Percentiles rank a stretch among this genome's conserved stretches.
Conservation (phyloP, 2,797 vertebrate species). For the Enteromius radiatus region DNA sequence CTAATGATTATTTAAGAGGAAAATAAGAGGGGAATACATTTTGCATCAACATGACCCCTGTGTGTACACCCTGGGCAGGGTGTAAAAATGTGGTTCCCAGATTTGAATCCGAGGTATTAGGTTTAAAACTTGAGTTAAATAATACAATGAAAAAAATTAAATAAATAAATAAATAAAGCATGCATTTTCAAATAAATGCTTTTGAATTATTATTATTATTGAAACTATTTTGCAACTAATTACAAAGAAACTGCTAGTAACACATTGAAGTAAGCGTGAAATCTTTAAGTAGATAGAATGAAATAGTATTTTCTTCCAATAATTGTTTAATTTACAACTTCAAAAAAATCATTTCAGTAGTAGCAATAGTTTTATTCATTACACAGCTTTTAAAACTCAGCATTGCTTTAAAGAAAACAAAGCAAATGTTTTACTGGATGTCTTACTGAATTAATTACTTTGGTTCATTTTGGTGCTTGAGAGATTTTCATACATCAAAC, state of each 20-base stretch:
- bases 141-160: background rate
- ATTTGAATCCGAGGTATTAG: slow-evolving; percentile 5
- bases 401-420: background rate
- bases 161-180: background rate
- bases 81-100: slow-evolving; percentile 24
- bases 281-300: background rate
- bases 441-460: background rate
- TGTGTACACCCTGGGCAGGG: background rate
- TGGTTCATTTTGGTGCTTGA: background rate
- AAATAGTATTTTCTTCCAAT: background rate
- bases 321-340: background rate
- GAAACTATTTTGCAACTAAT: background rate
- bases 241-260: background rate
- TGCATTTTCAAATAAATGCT: background rate
- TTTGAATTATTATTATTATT: background rate
- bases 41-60: slow-evolving; percentile 16
- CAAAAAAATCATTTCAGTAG: background rate
- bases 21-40: slow-evolving; percentile 2
- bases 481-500: background rate
- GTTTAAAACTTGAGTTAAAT: background rate
- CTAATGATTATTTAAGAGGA: slow-evolving; percentile 33
- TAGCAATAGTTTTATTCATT: background rate
- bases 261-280: background rate
- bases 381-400: background rate
- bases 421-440: background rate